Evolutionary conservation across 2,113 vertebrate genomes (phyloP).

Genomic region (Cathartes aura): DNA sequence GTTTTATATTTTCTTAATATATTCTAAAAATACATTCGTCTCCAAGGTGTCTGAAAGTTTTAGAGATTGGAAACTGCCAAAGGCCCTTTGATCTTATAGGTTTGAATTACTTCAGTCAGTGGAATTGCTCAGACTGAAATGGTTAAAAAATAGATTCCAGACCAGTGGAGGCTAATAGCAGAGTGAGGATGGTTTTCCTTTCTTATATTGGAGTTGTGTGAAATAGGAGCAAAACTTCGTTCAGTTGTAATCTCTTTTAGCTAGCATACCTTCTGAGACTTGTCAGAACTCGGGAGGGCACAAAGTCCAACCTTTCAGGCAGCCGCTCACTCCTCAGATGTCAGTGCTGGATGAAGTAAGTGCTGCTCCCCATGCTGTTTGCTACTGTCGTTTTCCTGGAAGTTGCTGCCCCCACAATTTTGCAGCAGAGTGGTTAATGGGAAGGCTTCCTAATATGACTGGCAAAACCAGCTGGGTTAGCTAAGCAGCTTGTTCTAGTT

Average conservation of each 20-base stretch:
- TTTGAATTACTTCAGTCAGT: neutral
- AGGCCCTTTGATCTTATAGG: neutral
- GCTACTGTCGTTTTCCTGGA: neutral
- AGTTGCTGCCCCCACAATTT: neutral
- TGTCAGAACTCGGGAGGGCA: neutral
- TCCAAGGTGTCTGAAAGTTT: neutral
- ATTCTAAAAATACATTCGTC: neutral
- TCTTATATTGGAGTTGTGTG: neutral
- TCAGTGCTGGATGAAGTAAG: neutral
- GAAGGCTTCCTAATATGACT: neutral
- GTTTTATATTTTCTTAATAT: neutral
- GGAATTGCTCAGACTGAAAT: neutral
- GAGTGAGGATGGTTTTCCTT: neutral
- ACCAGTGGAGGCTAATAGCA: neutral
- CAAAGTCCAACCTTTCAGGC: neutral
- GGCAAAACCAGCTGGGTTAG: neutral
- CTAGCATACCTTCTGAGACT: neutral
- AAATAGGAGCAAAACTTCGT: neutral
- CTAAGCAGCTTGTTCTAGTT: neutral
- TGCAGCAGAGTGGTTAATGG: neutral
- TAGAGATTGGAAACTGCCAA: neutral
- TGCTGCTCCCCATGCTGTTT: neutral
- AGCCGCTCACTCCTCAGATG: neutral
- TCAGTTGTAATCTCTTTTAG: neutral
- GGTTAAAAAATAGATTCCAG: conserved; percentile 11